Evolutionary conservation across 2,113 vertebrate species (phyloP).

Genomic region (Seriola quinqueradiata): DNA sequence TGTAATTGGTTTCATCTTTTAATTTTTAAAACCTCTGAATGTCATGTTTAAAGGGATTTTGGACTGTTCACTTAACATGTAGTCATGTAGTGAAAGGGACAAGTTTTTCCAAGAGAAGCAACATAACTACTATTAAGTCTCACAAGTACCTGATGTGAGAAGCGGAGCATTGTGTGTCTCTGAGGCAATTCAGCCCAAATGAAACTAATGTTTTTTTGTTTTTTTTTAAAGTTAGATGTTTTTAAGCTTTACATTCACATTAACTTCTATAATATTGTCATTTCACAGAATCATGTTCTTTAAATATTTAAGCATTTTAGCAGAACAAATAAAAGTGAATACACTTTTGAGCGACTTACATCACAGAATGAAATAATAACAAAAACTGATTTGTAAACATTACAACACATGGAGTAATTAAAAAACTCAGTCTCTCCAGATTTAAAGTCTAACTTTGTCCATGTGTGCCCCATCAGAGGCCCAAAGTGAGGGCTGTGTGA

Average conservation of each 20-base stretch:
- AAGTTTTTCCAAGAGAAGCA: neutral
- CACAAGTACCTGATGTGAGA: slow-evolving; percentile 21
- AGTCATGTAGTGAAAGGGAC: neutral
- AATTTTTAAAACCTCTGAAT: neutral
- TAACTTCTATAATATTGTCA: slow-evolving; percentile 10
- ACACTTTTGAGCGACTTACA: slow-evolving; percentile 35
- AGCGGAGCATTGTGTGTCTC: neutral
- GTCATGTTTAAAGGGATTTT: neutral
- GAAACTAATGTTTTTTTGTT: slow-evolving; percentile 7
- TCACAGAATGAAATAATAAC: slow-evolving; percentile 44
- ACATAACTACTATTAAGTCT: slow-evolving; percentile 11
- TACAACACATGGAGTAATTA: slow-evolving; percentile 29
- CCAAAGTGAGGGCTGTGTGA: slow-evolving; percentile 43
- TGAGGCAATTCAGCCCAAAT: slow-evolving; percentile 31
- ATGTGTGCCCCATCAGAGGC: slow-evolving; percentile 17
- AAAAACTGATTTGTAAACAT: slow-evolving; percentile 79
- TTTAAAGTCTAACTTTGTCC: slow-evolving; percentile 23
- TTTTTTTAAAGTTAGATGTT: slow-evolving; percentile 1
- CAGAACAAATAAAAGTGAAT: slow-evolving; percentile 42
- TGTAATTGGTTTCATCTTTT: neutral
- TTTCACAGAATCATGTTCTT: slow-evolving; percentile 36
- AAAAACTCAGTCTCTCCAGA: slow-evolving; percentile 34
- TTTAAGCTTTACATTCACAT: slow-evolving; percentile 51
- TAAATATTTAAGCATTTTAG: slow-evolving; percentile 42
- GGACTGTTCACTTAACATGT: neutral